Conservation (phyloP, 2,113 vertebrate species). For the Lophius piscatorius region DNA sequence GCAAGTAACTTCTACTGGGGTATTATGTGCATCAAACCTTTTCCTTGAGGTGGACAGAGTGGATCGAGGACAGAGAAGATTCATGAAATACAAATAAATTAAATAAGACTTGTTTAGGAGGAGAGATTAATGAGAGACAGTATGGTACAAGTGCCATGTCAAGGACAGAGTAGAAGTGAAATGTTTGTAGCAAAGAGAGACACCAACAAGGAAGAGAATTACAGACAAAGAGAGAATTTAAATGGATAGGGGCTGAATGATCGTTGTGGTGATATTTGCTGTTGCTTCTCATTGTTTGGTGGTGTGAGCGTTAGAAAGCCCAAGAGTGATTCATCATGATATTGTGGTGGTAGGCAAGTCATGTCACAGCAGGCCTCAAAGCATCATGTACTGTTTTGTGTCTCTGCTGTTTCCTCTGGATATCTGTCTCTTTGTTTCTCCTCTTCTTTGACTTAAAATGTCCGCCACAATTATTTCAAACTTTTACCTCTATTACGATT, state of each 20-base stretch:
- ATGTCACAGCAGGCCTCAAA: constrained; percentile 68
- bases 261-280: constrained; percentile 58
- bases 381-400: background rate
- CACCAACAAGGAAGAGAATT: constrained; percentile 30
- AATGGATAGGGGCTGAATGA: constrained; percentile 25
- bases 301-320: constrained; percentile 4
- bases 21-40: constrained; percentile 35
- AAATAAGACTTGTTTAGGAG: constrained; percentile 18
- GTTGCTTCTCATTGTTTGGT: too few relatives aligned
- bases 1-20: constrained; percentile 30
- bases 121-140: constrained; percentile 4
- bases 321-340: constrained; percentile 79
- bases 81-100: constrained; percentile 30
- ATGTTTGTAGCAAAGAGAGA: too few relatives aligned
- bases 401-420: constrained; percentile 30
- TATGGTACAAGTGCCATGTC: constrained; percentile 23
- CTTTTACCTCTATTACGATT: too few relatives aligned
- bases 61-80: constrained; percentile 24
- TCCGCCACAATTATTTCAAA: too few relatives aligned
- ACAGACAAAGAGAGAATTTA: constrained; percentile 36
- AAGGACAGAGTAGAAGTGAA: constrained; percentile 45
- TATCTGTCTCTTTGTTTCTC: constrained; percentile 6
- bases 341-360: constrained; percentile 77
- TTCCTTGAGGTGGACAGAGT: constrained; percentile 45
- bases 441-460: too few relatives aligned